A percentile compares a stretch with the other conserved stretches of the same genome.
Conservation (phyloP, 2,888 invertebrate genomes). For the Junonia oenone region DNA sequence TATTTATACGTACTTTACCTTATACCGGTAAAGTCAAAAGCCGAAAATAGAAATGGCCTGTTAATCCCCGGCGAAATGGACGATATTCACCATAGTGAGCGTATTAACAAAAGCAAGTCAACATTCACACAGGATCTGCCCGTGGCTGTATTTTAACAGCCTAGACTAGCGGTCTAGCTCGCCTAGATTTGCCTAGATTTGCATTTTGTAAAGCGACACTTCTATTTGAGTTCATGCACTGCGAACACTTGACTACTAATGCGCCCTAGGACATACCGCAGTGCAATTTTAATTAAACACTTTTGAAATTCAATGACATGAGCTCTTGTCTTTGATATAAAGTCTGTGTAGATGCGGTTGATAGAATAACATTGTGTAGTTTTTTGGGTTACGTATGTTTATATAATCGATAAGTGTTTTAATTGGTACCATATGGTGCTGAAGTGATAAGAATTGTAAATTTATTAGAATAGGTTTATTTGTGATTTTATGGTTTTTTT, state of each 20-base stretch:
- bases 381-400: background rate
- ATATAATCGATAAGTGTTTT: background rate
- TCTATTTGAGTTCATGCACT: slow-evolving; percentile 10
- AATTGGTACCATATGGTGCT: slow-evolving; percentile 9
- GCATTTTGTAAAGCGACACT: slow-evolving; percentile 14
- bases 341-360: background rate
- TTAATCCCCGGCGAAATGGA: background rate
- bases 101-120: slow-evolving; percentile 1
- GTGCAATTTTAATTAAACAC: slow-evolving; percentile 2
- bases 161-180: slow-evolving; percentile 8
- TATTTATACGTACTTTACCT: background rate
- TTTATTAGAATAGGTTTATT: too few species aligned
- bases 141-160: slow-evolving; percentile 21
- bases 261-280: slow-evolving; percentile 37
- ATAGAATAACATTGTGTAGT: background rate
- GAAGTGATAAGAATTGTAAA: background rate
- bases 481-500: too few species aligned
- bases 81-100: background rate
- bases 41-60: background rate
- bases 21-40: background rate
- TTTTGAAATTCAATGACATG: background rate
- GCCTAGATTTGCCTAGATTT: slow-evolving; percentile 6
- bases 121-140: slow-evolving; percentile 7
- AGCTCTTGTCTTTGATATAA: background rate
- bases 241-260: slow-evolving; percentile 40